Evolutionary conservation across 1,140 invertebrate species (phyloP), one percentile per base, ranked within the genome.

Genomic region (Asobara japonica): DNA sequence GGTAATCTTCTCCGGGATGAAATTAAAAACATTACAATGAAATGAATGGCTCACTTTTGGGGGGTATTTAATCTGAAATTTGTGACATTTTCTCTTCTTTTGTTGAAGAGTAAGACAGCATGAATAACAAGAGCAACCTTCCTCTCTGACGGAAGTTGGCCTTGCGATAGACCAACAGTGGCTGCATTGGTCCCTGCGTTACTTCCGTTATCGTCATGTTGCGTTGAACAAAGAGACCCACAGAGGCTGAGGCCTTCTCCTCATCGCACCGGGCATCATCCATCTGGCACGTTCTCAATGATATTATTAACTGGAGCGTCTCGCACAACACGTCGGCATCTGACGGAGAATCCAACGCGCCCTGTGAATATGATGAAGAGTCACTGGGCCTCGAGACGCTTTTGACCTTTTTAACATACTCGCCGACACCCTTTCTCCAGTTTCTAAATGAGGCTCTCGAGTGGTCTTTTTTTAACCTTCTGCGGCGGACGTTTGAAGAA

Each of bases 211-310:
- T 27, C 51, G 51, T 56, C 51, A 56, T 18, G 20, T 56, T 56
- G 45, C 13, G 29, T 68, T 13, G 27, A n/a, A 31, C 27, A 56
- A 31, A 68, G 41, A 48, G 27, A 20, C 22, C 18, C 20, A 65
- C 33, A 38, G 18, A 68, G 16, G 18, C 18, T 51, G 66, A 48
- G 48, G 48, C 66, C 45, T 45, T 68, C 30, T 68, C 45, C 56
- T 68, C 29, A 56, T 18, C 41, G 30, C 41, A 27, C 31, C 45
- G 29, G 31, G n/a, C 27, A 68, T 68, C 45, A 56, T 68, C 45
- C 48, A 68, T 48, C 66, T 68, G 66, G 66, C 66, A 68, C 20
- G 48, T 68, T 68, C 66, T 68, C 66, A 68, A 68, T 68, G 66
- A 68, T 68, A 56, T 68, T 56, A 68, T 68, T 68, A 68, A 51